Conservation (phyloP, 2,797 vertebrate species). For the Erpetoichthys calabaricus region DNA sequence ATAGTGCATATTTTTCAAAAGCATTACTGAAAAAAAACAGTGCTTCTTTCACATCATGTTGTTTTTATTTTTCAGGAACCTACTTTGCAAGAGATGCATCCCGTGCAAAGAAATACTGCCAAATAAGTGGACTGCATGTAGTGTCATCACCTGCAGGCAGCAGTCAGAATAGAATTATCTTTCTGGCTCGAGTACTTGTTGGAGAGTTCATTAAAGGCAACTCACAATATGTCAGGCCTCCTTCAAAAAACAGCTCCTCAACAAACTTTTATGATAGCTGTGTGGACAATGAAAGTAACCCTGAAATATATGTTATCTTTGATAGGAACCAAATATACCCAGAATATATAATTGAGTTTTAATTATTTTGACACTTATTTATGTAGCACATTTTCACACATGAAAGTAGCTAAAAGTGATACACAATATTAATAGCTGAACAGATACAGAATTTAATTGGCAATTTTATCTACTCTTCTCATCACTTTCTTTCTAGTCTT, state of each 20-base stretch:
- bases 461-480: too few relatives aligned
- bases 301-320: constrained; percentile 92
- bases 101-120: constrained; percentile 90
- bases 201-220: constrained; percentile 81
- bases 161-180: constrained; percentile 69
- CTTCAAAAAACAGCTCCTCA: constrained; percentile 83
- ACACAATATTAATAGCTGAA: too few relatives aligned
- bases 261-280: constrained; percentile 93
- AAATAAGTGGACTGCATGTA: constrained; percentile 76
- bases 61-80: constrained; percentile 53
- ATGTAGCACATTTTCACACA: too few relatives aligned
- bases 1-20: too few relatives aligned
- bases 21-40: too few relatives aligned
- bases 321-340: constrained; percentile 96
- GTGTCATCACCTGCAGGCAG: constrained; percentile 34
- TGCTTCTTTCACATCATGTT: neutral
- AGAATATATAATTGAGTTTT: constrained; percentile 90
- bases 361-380: constrained; percentile 32
- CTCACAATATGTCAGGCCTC: constrained; percentile 75
- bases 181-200: constrained; percentile 84
- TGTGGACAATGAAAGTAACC: constrained; percentile 82
- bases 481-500: too few relatives aligned
- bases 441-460: too few relatives aligned
- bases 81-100: constrained; percentile 88
- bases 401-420: too few relatives aligned